These are phyloP conservation scores for Platycheirus rosarum DNA, from an alignment of 2,888 invertebrate species.

Conservation along the genomic window DNA sequence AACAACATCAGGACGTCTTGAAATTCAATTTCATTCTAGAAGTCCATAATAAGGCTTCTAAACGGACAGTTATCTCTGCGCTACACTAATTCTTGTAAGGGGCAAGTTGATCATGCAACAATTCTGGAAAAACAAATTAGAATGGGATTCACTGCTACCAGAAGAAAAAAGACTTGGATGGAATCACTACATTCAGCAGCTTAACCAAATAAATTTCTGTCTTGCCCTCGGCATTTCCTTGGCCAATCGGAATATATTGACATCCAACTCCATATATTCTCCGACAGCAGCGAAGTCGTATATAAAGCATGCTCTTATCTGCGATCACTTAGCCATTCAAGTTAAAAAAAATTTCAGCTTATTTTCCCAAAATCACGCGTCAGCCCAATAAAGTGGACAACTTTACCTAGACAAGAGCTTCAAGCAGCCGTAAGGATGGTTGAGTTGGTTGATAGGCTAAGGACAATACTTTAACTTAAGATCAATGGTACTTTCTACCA, in stretches of 20 bases:
- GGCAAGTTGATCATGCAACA: not conserved
- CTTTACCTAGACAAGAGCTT: conserved; percentile 3
- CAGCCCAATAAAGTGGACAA: too few species aligned
- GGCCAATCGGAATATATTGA: too few species aligned
- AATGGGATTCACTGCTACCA: not conserved
- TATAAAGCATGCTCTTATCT: too few species aligned
- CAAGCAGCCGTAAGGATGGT: conserved; percentile 8
- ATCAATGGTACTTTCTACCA: too few species aligned
- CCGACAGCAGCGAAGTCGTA: too few species aligned
- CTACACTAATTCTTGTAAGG: not conserved
- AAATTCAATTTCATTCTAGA: conserved; percentile 11
- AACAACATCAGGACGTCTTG: conserved; percentile 10
- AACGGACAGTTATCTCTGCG: conserved; percentile 14
- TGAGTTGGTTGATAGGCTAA: conserved; percentile 2
- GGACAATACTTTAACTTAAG: not conserved
- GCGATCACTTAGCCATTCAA: too few species aligned
- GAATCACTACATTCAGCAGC: conserved; percentile 4
- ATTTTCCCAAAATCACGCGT: not conserved
- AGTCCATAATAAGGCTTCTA: not conserved
- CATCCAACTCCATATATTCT: too few species aligned
- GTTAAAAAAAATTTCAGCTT: too few species aligned
- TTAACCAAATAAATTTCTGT: not conserved
- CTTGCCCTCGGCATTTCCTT: too few species aligned
- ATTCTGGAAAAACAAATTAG: not conserved
- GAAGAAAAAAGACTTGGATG: not conserved